Evolutionary conservation across 2,888 invertebrate species (phyloP).

Genomic region (Xanthorhoe spadicearia): DNA sequence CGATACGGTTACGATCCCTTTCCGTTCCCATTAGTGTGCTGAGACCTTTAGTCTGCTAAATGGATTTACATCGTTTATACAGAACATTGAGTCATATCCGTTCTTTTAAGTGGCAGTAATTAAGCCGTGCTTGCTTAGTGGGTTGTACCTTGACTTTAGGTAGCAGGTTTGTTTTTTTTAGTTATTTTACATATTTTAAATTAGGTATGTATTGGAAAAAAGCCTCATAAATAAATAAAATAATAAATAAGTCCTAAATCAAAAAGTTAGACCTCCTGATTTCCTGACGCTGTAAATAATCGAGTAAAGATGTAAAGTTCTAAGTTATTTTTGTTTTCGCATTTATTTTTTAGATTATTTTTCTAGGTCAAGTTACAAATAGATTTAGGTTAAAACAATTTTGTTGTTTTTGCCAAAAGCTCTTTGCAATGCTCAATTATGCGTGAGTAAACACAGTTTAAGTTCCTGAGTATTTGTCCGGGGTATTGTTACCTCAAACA

Average conservation of each 20-base stretch:
- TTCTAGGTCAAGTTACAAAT: not conserved
- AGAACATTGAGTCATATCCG: conserved; percentile 12
- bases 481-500: conserved; percentile 64
- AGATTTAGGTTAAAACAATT: not conserved
- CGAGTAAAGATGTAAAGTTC: too few relatives aligned
- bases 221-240: too few relatives aligned
- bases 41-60: conserved; percentile 9
- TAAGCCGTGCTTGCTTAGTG: not conserved
- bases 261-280: too few relatives aligned
- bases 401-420: conserved; percentile 45
- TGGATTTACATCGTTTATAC: conserved; percentile 26
- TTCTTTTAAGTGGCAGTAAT: not conserved
- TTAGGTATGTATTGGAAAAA: too few relatives aligned
- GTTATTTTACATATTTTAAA: too few relatives aligned
- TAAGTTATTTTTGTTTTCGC: too few relatives aligned
- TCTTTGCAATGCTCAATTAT: conserved; percentile 39
- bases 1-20: too few relatives aligned
- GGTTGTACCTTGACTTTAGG: not conserved
- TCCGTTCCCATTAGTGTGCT: too few relatives aligned
- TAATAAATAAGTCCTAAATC: too few relatives aligned
- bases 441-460: conserved; percentile 39
- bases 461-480: conserved; percentile 49
- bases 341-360: too few relatives aligned
- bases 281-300: too few relatives aligned
- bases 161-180: not conserved